These are phyloP conservation scores for Ciconia nigra DNA, from an alignment of 2,797 vertebrate genomes.

Conservation along the genomic window DNA sequence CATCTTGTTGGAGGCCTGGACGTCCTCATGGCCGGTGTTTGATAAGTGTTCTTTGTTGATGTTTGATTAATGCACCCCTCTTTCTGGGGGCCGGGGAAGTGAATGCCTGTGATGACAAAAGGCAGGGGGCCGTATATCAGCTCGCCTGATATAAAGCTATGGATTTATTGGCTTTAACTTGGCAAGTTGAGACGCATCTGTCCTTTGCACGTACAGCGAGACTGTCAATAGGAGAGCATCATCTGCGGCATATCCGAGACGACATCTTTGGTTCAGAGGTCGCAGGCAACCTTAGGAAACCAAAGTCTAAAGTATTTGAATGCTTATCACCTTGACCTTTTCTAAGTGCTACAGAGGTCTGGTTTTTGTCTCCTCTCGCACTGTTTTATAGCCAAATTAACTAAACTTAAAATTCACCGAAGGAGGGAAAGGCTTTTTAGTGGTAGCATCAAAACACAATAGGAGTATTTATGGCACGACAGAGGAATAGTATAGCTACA, in stretches of 20 bases:
- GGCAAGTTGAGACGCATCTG: slow-evolving; percentile 80
- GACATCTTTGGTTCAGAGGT: slow-evolving; percentile 69
- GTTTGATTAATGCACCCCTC: slow-evolving; percentile 83
- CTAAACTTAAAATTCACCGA: not conserved
- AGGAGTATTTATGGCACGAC: not conserved
- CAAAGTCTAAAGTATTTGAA: slow-evolving; percentile 48
- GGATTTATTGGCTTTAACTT: slow-evolving; percentile 85
- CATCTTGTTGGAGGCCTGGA: slow-evolving; percentile 81
- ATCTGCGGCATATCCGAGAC: slow-evolving; percentile 41
- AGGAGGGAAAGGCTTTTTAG: slow-evolving; percentile 10
- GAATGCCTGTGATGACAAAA: slow-evolving; percentile 83
- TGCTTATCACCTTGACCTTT: slow-evolving; percentile 60
- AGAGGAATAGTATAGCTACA: not conserved
- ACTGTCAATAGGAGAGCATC: slow-evolving; percentile 65
- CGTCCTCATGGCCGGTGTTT: slow-evolving; percentile 79
- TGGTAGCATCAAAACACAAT: not conserved
- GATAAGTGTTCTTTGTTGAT: slow-evolving; percentile 87
- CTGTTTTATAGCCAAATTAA: slow-evolving; percentile 30
- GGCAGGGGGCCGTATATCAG: slow-evolving; percentile 81
- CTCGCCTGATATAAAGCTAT: slow-evolving; percentile 77
- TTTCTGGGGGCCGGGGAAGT: slow-evolving; percentile 76
- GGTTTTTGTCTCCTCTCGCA: slow-evolving; percentile 15
- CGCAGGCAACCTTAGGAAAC: slow-evolving; percentile 55
- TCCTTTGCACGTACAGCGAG: slow-evolving; percentile 68
- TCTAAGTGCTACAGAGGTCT: slow-evolving; percentile 13